Evolutionary conservation across 30 jellyfish, hydroid and myxozoan genomes (phyloP).

Genomic region (Pelagia noctiluca): DNA sequence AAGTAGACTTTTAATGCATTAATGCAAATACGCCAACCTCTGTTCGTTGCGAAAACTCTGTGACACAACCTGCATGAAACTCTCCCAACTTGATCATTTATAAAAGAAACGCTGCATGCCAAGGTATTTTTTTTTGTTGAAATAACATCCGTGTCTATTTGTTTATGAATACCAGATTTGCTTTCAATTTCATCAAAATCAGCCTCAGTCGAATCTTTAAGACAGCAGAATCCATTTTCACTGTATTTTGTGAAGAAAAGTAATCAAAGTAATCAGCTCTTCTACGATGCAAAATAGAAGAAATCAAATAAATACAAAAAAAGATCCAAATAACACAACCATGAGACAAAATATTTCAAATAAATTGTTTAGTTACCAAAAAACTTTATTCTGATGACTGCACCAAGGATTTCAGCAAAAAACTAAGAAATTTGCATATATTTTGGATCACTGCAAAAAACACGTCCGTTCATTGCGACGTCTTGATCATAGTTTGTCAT

Average conservation of each 20-base stretch:
- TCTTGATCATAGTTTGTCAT: no score
- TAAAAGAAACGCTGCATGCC: no score
- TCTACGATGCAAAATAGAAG: background rate
- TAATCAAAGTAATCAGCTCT: background rate
- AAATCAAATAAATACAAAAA: background rate
- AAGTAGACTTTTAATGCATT: no score
- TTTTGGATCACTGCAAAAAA: constrained; percentile 3
- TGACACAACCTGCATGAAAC: no score
- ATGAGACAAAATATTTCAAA: background rate
- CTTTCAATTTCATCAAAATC: no score
- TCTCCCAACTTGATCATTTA: no score
- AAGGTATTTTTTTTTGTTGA: background rate
- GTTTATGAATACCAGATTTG: no score
- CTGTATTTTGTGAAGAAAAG: background rate
- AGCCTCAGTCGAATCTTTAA: background rate
- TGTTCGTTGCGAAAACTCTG: background rate
- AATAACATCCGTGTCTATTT: background rate
- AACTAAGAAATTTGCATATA: background rate
- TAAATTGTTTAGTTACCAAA: background rate
- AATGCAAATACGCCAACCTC: no score
- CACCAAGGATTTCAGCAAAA: background rate
- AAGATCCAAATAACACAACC: background rate
- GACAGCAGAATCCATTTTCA: background rate
- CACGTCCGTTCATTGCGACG: no score
- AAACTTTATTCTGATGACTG: background rate